These are phyloP conservation scores for Drosophila pseudoananassae DNA, from an alignment of 1,140 invertebrate species.

Conservation along the genomic window DNA sequence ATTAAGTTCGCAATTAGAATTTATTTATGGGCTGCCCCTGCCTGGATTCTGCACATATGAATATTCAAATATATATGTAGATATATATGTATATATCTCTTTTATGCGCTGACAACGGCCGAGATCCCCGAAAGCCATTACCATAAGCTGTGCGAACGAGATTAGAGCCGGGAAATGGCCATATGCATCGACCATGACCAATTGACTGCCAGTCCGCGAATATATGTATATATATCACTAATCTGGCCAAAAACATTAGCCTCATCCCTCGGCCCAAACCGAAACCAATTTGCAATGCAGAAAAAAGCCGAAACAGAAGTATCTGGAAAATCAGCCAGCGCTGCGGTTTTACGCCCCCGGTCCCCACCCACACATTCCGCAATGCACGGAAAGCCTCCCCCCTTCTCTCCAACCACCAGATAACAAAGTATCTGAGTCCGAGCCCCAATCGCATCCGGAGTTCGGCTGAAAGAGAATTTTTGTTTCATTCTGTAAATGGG, in stretches of 20 bases:
- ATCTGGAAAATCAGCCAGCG: conserved; percentile 25
- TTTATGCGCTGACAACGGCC: conserved; percentile 43
- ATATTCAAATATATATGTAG: conserved; percentile 34
- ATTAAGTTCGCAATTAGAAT: conserved; percentile 77
- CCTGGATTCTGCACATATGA: conserved; percentile 16
- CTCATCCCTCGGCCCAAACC: conserved; percentile 4
- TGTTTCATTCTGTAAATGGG: conserved; percentile 58
- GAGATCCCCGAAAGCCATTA: conserved; percentile 57
- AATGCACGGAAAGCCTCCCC: conserved; percentile 16
- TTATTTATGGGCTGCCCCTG: conserved; percentile 57
- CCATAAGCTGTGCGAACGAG: conserved; percentile 67
- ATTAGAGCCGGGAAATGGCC: conserved; percentile 56
- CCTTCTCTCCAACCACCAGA: background rate
- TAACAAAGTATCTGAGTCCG: conserved; percentile 48
- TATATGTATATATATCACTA: conserved; percentile 54
- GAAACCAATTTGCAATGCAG: conserved; percentile 43
- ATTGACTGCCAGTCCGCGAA: conserved; percentile 63
- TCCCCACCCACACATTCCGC: conserved; percentile 7
- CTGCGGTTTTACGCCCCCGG: conserved; percentile 49
- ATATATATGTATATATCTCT: conserved; percentile 15
- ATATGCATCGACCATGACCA: conserved; percentile 62
- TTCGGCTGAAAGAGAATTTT: conserved; percentile 26
- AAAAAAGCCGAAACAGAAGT: conserved; percentile 49
- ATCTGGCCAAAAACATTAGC: conserved; percentile 60
- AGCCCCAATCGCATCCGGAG: conserved; percentile 9